Base-by-base conservation (phyloP, 1,140 invertebrate genomes). In the Heliconius congener region DNA sequence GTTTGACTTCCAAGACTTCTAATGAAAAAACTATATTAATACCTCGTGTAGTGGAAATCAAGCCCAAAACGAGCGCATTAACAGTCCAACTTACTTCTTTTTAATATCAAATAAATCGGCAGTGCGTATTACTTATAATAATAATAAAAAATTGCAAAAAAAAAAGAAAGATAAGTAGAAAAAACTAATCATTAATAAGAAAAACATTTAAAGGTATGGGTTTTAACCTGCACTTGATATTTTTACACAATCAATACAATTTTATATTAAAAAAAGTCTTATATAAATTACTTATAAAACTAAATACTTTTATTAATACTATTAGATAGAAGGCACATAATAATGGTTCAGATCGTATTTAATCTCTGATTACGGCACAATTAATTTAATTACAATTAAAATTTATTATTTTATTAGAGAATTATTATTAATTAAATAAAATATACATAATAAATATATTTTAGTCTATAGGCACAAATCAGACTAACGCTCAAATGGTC, bases 301-400 rank as follows among this genome's bases (percentile, higher is more conserved):
- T 57, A 19, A 46, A 60, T 60, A 66, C 71, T 50, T 42, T 74
- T 9, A 23, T 13, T 74, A 74, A 50, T 78, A 74, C 37, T 79
- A 82, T 66, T 66, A 73, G 55, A 77, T 70, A 76, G 76, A 83
- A 90, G 91, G 89, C 89, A 90, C 89, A 83, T 80, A 83, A 84
- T 82, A 72, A 81, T 83, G 82, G 73, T 70, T 91, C 91, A 91
- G 91, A 91, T 93, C 90, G 81, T 71, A 81, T 27, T 66, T 89
- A 89, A 90, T 91, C 87, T 93, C 86, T 85, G 83, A 77, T 72
- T 91, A 92, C 91, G 90, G 91, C 91, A 92, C 91, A 84, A 85
- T 88, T 78, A 76, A 66, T 74, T 81, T 78, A 76, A 73, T 75
- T 19, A 77, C 60, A 13, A 66, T 66, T 66, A 66, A 27, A 27